A percentile compares a stretch with the other conserved stretches of the same genome.
phyloP scores from a whole-genome alignment of 2,888 invertebrate species.

The Dicycla oo region DNA sequence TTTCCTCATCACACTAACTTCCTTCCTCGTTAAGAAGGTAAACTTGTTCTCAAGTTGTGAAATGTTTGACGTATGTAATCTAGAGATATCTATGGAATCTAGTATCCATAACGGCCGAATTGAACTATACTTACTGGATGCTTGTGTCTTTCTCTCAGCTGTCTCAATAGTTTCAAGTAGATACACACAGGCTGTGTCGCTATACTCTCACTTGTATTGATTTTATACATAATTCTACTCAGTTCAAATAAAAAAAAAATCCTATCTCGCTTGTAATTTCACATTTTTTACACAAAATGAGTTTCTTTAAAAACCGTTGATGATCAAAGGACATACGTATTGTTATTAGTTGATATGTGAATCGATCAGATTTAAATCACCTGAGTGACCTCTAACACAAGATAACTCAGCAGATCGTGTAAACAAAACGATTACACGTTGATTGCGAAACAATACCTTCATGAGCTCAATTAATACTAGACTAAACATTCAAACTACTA shows the following conservation, averaged over 20 bases:
- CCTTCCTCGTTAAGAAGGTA: not conserved
- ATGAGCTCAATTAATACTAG: constrained; percentile 31
- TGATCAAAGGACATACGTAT: not conserved
- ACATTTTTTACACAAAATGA: not conserved
- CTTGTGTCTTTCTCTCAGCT: not conserved
- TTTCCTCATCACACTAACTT: not conserved
- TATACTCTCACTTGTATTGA: not conserved
- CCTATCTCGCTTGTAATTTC: not conserved
- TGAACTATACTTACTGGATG: not conserved
- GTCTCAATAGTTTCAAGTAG: not conserved
- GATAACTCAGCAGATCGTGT: constrained; percentile 11
- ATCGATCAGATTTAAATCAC: constrained; percentile 4
- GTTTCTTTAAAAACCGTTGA: not conserved
- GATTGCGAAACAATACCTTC: constrained; percentile 20
- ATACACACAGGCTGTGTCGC: not conserved
- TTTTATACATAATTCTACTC: not conserved
- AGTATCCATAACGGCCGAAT: not conserved
- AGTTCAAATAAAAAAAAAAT: not conserved
- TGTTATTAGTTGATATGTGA: not conserved
- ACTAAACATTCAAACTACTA: constrained; percentile 44
- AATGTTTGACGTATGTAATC: not conserved
- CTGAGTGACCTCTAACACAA: constrained; percentile 21
- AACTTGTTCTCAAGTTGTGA: not conserved
- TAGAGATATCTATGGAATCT: not conserved
- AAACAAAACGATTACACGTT: constrained; percentile 15